phyloP scores from a whole-genome alignment of 2,113 vertebrate genomes.

The Podarcis cretensis region DNA sequence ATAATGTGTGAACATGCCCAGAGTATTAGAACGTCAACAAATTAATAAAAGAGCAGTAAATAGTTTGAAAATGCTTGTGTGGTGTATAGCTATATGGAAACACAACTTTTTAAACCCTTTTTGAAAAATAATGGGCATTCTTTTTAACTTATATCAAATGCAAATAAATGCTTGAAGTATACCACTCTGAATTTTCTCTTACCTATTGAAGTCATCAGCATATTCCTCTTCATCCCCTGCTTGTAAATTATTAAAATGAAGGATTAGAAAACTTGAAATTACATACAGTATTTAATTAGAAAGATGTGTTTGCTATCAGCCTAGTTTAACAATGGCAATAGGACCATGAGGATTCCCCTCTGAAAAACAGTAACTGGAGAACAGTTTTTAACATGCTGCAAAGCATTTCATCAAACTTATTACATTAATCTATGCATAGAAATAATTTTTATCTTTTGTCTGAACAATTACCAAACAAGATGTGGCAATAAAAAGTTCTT shows the following conservation, averaged over 20 bases:
- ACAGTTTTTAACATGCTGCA: not conserved
- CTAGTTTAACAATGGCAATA: not conserved
- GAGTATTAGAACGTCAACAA: not conserved
- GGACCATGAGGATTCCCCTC: not conserved
- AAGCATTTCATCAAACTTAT: too few species aligned
- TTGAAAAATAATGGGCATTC: not conserved
- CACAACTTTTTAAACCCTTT: not conserved
- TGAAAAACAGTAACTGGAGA: not conserved
- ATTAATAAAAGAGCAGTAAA: not conserved
- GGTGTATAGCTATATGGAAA: not conserved
- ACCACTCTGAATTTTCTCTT: slow-evolving; percentile 33
- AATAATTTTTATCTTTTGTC: not conserved
- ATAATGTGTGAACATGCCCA: too few species aligned
- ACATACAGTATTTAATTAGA: not conserved
- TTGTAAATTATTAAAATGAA: slow-evolving; percentile 56
- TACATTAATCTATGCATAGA: not conserved
- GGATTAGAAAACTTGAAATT: not conserved
- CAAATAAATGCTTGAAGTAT: not conserved
- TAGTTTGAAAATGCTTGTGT: not conserved
- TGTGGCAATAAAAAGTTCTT: not conserved
- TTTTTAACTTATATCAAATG: not conserved
- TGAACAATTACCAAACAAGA: not conserved
- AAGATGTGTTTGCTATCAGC: not conserved
- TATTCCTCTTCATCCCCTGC: slow-evolving; percentile 89
- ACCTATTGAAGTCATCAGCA: slow-evolving; percentile 95